Conservation (phyloP, 37 sponge, comb jelly and placozoan genomes). For the Oopsacas minuta region DNA sequence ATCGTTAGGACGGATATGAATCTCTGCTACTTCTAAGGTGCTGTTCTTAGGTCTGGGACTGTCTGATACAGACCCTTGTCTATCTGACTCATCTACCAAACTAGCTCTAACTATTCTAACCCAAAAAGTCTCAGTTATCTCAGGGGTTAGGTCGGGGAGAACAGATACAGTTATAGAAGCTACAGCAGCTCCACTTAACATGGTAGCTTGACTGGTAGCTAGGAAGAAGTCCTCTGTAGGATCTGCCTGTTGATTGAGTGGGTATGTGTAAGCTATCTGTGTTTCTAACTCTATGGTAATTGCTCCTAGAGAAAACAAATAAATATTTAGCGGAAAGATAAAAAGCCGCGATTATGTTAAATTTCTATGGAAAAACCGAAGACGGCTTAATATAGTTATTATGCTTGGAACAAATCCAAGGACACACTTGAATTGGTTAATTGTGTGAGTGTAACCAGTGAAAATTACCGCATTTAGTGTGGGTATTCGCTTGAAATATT, state of each 20-base stretch:
- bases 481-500: no score
- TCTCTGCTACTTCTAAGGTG: neutral
- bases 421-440: no score
- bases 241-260: neutral
- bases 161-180: conserved; percentile 20
- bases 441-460: no score
- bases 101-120: conserved; percentile 49
- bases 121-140: conserved; percentile 39
- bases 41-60: conserved; percentile 29
- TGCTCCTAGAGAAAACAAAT: neutral
- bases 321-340: no score
- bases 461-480: no score
- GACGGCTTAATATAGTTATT: no score
- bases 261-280: neutral
- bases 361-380: no score
- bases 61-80: conserved; percentile 24
- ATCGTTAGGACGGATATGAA: conserved; percentile 50
- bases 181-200: neutral
- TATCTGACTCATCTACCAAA: conserved; percentile 31
- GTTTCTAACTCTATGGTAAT: neutral
- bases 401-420: no score
- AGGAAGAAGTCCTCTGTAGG: neutral
- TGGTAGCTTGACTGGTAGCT: neutral
- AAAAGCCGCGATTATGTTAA: no score
- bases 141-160: conserved; percentile 44